Evolutionary conservation across 2,888 invertebrate genomes (phyloP).

Genomic region (Ethmia dodecea): DNA sequence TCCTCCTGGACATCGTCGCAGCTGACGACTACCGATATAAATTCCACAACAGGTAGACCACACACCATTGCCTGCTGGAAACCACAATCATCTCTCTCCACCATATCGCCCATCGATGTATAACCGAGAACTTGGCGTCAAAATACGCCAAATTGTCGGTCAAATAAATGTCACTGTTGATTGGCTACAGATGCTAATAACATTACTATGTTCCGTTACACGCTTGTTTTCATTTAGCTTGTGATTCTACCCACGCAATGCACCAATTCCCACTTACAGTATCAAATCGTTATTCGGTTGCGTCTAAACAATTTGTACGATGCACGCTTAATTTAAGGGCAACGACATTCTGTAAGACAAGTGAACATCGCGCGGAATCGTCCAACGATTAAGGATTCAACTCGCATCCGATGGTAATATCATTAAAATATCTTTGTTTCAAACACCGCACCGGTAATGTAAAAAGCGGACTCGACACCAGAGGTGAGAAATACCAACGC

Average conservation of each 20-base stretch:
- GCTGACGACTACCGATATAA: constrained; percentile 99
- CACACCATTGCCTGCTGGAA: constrained; percentile 42
- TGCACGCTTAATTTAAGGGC: constrained; percentile 70
- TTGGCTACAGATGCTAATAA: constrained; percentile 48
- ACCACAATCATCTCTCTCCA: constrained; percentile 30
- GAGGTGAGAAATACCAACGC: constrained; percentile 69
- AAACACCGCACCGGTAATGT: constrained; percentile 60
- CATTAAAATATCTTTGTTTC: constrained; percentile 76
- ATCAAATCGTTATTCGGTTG: constrained; percentile 62
- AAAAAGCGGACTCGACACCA: constrained; percentile 61
- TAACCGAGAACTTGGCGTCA: constrained; percentile 35
- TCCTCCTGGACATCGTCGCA: constrained; percentile 98
- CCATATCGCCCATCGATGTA: constrained; percentile 31
- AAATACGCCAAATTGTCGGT: constrained; percentile 37
- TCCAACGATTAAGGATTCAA: constrained; percentile 69
- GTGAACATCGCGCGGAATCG: constrained; percentile 47
- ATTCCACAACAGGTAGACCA: constrained; percentile 92
- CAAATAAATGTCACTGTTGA: constrained; percentile 53
- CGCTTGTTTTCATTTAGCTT: constrained; percentile 68
- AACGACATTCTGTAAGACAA: constrained; percentile 60
- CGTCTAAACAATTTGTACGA: constrained; percentile 66
- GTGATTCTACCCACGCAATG: constrained; percentile 67
- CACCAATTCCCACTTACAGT: constrained; percentile 65
- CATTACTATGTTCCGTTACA: constrained; percentile 50
- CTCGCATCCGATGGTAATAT: constrained; percentile 70